These are phyloP conservation scores for Cyaniris semiargus DNA, from an alignment of 2,888 invertebrate species.

Conservation along the genomic window DNA sequence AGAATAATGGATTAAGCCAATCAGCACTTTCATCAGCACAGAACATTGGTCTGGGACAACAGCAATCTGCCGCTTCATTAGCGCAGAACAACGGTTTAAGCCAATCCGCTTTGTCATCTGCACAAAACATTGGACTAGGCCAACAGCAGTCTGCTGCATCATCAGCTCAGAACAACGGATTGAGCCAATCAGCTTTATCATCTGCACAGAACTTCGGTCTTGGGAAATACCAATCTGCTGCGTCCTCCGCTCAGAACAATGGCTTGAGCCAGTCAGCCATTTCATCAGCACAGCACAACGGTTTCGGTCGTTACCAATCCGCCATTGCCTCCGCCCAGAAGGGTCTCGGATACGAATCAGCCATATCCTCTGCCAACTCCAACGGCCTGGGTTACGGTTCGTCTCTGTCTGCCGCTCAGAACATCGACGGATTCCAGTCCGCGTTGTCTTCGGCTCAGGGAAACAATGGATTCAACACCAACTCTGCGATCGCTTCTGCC, in stretches of 20 bases:
- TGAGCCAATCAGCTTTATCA: constrained; percentile 36
- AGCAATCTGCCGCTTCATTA: constrained; percentile 49
- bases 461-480: constrained; percentile 48
- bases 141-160: constrained; percentile 50
- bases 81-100: constrained; percentile 55
- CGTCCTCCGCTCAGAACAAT: constrained; percentile 52
- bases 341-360: constrained; percentile 45
- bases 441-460: constrained; percentile 52
- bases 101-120: constrained; percentile 49
- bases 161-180: constrained; percentile 49
- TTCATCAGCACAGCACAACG: constrained; percentile 48
- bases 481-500: constrained; percentile 57
- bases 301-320: constrained; percentile 49
- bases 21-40: constrained; percentile 9
- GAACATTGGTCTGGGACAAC: constrained; percentile 54
- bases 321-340: constrained; percentile 47
- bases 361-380: constrained; percentile 44
- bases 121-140: constrained; percentile 46
- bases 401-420: constrained; percentile 54
- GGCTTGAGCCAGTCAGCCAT: constrained; percentile 50
- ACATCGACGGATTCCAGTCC: constrained; percentile 48
- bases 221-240: constrained; percentile 51
- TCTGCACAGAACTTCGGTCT: constrained; percentile 51
- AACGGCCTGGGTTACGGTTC: constrained; percentile 52
- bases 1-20: background rate